Base-by-base conservation (phyloP, 2,888 invertebrate species). In the Tetropium fuscum region DNA sequence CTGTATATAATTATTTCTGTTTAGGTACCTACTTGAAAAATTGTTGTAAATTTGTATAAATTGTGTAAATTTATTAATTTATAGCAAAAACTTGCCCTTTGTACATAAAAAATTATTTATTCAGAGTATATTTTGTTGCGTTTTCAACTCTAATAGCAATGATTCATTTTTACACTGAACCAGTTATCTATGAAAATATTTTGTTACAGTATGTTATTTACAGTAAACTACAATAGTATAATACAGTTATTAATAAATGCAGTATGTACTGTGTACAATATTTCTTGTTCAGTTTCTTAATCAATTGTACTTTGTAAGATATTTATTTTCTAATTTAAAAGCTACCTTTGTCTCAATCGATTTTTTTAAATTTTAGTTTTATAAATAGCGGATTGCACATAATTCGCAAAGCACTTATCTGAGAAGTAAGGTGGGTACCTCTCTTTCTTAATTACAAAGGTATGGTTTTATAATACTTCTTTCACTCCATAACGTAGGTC, bases 191-290 rank as follows among this genome's bases (percentile, higher is more conserved):
- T 41, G n/a, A 22, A 48, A 60, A 58, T 45, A 44, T 58, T 65
- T 63, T 54, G 48, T 58, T 56, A 59, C 27, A 45, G 43, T 57
- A 53, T 59, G 41, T 51, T 57, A 55, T 58, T 59, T 44, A 60
- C 16, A 53, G 55, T 54, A 41, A 60, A 58, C 62, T 36, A 63
- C 75, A 74, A 74, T 73, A 78, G 75, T 78, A 74, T 76, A 76
- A 74, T 75, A 73, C 71, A 64, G 73, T 77, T 74, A 74, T 75
- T 74, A 72, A 69, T 71, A 43, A 58, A 69, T 57, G 18, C 68
- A 76, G 80, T 80, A 80, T 80, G 80, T 80, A 80, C 80, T 77
- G 69, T 80, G 80, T 80, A 80, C 80, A 80, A 71, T 72, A 72
- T 66, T 70, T 72, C 69, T 62, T 49, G 70, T 76, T 74, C 51